These are phyloP conservation scores for Clusia tigrina DNA, from an alignment of 2,888 invertebrate species.

Conservation along the genomic window DNA sequence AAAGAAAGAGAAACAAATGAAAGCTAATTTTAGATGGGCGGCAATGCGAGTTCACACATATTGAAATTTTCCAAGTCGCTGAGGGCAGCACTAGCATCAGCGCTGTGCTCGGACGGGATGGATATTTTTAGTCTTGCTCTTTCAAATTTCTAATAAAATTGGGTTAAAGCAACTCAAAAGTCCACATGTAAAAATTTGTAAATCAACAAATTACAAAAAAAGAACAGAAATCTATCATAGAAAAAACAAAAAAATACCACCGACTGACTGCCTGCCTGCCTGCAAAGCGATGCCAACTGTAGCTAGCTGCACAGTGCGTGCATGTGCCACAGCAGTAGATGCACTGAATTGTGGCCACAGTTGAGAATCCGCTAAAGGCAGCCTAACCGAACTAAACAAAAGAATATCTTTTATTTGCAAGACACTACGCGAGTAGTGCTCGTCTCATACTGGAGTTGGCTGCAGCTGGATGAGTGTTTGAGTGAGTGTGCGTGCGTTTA, in stretches of 20 bases:
- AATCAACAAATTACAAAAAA: too few relatives aligned
- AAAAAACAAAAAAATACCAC: not conserved
- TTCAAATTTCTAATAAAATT: not conserved
- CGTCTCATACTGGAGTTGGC: constrained; percentile 8
- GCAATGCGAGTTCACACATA: not conserved
- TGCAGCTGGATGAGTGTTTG: constrained; percentile 24
- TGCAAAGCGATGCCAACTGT: constrained; percentile 15
- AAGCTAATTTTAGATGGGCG: not conserved
- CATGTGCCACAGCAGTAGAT: constrained; percentile 3
- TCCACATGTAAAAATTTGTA: too few relatives aligned
- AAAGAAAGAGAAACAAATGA: not conserved
- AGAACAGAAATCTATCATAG: not conserved
- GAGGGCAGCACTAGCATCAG: not conserved
- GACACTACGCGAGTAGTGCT: not conserved
- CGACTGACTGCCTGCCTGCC: not conserved
- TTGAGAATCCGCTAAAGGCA: not conserved
- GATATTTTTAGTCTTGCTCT: not conserved
- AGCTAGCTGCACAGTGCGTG: constrained; percentile 13
- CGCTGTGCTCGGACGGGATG: not conserved
- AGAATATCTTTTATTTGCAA: not conserved
- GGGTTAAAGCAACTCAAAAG: not conserved
- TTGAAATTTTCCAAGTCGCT: not conserved
- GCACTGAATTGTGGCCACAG: constrained; percentile 1
- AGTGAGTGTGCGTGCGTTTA: constrained; percentile 17
- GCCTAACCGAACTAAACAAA: not conserved